Percentiles rank a stretch among this genome's conserved stretches.
phyloP scores from a whole-genome alignment of 2,113 vertebrate genomes.

The Helogale parvula region DNA sequence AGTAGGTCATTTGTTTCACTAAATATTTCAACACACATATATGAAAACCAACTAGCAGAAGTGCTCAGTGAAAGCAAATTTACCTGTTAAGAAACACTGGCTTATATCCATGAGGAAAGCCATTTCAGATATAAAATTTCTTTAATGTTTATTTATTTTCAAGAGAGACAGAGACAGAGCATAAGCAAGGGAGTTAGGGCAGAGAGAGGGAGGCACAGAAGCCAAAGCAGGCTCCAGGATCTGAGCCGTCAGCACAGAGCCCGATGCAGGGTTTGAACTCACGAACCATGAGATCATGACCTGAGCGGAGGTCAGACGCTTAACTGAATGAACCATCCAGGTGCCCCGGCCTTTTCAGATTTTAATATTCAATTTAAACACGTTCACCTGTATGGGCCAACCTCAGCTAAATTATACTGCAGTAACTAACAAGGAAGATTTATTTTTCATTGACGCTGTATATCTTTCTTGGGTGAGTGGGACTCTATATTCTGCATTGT shows the following conservation, averaged over 20 bases:
- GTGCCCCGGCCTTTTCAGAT: not conserved
- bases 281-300: no score
- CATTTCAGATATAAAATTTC: not conserved
- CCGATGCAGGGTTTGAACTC: fast-evolving
- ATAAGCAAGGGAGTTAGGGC: no score
- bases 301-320: no score
- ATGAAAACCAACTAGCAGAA: not conserved
- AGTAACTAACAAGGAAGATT: not conserved
- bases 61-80: not conserved
- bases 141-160: no score
- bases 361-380: not conserved
- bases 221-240: no score
- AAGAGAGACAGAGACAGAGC: no score
- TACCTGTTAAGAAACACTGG: not conserved
- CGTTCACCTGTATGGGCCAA: not conserved
- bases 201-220: no score
- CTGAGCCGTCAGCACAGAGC: no score
- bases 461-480: not conserved
- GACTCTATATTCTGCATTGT: not conserved
- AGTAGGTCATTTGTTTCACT: not conserved
- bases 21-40: conserved; percentile 26
- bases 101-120: not conserved
- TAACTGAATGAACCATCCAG: no score
- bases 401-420: not conserved
- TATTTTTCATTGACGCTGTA: not conserved